Conservation (phyloP, 2,888 invertebrate genomes). For the Meiosimyza platycephala region DNA sequence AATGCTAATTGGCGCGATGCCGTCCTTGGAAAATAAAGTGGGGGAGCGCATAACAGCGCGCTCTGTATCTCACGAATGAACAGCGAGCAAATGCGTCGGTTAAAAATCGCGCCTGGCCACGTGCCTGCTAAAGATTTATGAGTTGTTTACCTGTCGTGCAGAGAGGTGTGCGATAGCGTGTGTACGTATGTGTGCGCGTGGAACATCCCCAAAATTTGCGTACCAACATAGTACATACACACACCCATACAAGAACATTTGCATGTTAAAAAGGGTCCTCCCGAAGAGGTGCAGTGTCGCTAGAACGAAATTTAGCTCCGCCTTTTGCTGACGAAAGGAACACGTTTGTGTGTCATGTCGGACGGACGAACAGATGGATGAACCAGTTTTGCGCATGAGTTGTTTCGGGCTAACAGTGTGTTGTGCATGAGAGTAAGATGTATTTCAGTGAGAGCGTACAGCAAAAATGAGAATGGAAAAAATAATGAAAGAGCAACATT, state of each 20-base stretch:
- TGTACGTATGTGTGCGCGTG: conserved; percentile 33
- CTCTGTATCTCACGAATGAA: conserved; percentile 58
- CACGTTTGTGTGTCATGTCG: conserved; percentile 45
- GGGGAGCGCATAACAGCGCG: conserved; percentile 50
- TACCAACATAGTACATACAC: conserved; percentile 31
- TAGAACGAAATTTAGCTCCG: conserved; percentile 53
- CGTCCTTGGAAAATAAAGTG: conserved; percentile 45
- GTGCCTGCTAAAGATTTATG: conserved; percentile 59
- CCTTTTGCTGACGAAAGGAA: conserved; percentile 49
- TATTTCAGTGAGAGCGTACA: too few relatives aligned
- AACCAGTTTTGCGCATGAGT: conserved; percentile 62
- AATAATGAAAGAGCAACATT: too few relatives aligned
- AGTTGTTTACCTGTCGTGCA: conserved; percentile 64
- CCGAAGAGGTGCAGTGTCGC: conserved; percentile 29
- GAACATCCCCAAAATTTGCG: conserved; percentile 51
- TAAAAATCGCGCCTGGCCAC: conserved; percentile 50
- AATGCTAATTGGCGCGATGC: conserved; percentile 63
- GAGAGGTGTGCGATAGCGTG: conserved; percentile 33
- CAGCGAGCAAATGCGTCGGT: conserved; percentile 54
- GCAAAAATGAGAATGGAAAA: too few relatives aligned
- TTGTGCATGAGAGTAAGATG: too few relatives aligned
- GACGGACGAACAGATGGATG: conserved; percentile 47
- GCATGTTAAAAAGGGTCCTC: neutral
- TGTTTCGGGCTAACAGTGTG: conserved; percentile 42
- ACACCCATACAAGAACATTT: conserved; percentile 7